Evolutionary conservation across 1,140 invertebrate species (phyloP).

Genomic region (Penaeus chinensis): DNA sequence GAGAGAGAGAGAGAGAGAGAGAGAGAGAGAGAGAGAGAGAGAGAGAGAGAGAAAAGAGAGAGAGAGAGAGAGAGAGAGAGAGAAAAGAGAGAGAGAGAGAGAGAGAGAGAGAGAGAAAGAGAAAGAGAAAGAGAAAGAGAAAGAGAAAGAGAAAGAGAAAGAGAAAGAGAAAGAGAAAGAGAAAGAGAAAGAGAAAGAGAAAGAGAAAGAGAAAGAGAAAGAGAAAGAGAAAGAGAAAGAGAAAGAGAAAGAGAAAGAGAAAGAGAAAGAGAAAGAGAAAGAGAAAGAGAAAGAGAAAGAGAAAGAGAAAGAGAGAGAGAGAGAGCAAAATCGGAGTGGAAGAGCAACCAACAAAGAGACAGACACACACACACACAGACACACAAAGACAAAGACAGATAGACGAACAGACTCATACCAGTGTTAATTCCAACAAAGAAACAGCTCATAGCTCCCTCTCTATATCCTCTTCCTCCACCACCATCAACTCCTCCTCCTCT

Average conservation of each 20-base stretch:
- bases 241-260: slow-evolving; percentile 16
- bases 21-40: background rate
- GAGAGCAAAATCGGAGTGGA: too few relatives aligned
- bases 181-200: slow-evolving; percentile 26
- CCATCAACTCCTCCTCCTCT: too few relatives aligned
- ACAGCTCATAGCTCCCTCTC: too few relatives aligned
- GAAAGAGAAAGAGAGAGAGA: too few relatives aligned
- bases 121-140: background rate
- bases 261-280: background rate
- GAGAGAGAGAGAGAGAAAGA: background rate
- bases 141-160: background rate
- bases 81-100: background rate
- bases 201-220: slow-evolving; percentile 26
- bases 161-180: background rate
- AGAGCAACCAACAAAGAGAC: too few relatives aligned
- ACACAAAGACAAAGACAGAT: too few relatives aligned
- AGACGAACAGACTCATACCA: too few relatives aligned
- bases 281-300: too few relatives aligned
- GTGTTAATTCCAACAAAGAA: too few relatives aligned
- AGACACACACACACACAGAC: too few relatives aligned
- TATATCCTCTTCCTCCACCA: too few relatives aligned
- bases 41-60: slow-evolving; percentile 17
- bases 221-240: slow-evolving; percentile 23
- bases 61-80: background rate
- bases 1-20: background rate